Percentiles rank a stretch among this genome's conserved stretches.
phyloP scores from a whole-genome alignment of 2,113 vertebrate genomes.

The Kryptolebias marmoratus region DNA sequence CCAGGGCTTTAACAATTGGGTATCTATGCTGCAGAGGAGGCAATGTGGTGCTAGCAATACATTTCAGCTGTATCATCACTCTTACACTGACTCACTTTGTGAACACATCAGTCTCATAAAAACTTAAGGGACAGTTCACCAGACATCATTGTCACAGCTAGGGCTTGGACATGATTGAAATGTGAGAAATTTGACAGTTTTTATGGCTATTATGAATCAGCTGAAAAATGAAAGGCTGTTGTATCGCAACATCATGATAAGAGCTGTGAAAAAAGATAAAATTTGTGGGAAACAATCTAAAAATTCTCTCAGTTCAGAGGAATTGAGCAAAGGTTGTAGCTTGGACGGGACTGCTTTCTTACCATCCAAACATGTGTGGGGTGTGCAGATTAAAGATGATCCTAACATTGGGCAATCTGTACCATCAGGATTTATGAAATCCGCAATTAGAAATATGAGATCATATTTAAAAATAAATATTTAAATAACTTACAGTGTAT shows the following conservation, averaged over 20 bases:
- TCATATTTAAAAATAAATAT: not conserved
- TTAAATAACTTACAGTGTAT: no score
- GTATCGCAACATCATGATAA: slow-evolving; percentile 32
- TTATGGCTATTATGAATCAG: slow-evolving; percentile 10
- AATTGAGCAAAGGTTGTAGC: not conserved
- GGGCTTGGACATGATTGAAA: not conserved
- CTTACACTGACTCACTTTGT: slow-evolving; percentile 1
- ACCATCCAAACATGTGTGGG: not conserved
- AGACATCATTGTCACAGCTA: not conserved
- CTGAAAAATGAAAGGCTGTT: not conserved
- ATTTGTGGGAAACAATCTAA: slow-evolving; percentile 27
- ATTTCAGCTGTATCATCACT: not conserved
- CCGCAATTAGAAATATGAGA: not conserved
- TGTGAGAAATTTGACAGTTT: slow-evolving; percentile 12
- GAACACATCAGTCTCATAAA: not conserved
- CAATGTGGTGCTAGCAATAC: slow-evolving; percentile 12
- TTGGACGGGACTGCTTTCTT: not conserved
- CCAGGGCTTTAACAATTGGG: not conserved
- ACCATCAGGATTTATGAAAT: not conserved
- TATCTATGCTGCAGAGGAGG: slow-evolving; percentile 14
- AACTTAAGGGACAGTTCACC: not conserved
- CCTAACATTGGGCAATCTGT: not conserved
- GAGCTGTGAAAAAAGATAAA: slow-evolving; percentile 31
- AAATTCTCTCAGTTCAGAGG: slow-evolving; percentile 26
- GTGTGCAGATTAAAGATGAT: slow-evolving; percentile 14